A percentile compares a stretch with the other conserved stretches of the same genome.
Evolutionary conservation across 2,113 vertebrate genomes (phyloP).

Genomic region (Megaceryle maxima): DNA sequence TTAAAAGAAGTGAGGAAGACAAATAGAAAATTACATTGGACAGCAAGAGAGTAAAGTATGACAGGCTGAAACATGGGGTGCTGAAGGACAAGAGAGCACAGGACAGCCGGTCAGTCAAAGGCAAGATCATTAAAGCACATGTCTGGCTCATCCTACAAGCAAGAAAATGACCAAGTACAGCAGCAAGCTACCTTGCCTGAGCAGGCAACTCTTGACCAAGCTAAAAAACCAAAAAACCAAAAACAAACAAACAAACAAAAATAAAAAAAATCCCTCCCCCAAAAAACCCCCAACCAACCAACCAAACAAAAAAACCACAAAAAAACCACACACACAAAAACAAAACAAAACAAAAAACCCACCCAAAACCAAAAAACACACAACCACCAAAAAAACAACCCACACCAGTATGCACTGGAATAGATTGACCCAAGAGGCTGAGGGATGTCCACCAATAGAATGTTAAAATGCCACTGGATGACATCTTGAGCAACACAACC

Average conservation of each 20-base stretch:
- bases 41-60: not conserved
- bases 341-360: too few relatives aligned
- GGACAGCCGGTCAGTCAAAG: not conserved
- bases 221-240: not conserved
- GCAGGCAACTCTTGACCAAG: not conserved
- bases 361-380: too few relatives aligned
- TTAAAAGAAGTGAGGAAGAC: not conserved
- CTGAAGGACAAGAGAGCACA: not conserved
- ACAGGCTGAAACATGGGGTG: not conserved
- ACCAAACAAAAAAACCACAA: too few relatives aligned
- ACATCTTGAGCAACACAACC: not conserved
- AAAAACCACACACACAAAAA: too few relatives aligned
- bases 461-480: not conserved
- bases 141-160: not conserved
- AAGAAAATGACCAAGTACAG: not conserved
- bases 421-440: rapidly evolving
- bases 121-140: not conserved
- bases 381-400: too few relatives aligned
- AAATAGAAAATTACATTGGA: not conserved
- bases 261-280: too few relatives aligned
- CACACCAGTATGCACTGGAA: not conserved
- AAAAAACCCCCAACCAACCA: too few relatives aligned
- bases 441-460: not conserved
- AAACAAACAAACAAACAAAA: too few relatives aligned
- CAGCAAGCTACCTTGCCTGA: not conserved